phyloP scores from a whole-genome alignment of 2,797 vertebrate species.

The Poecilia gillii region DNA sequence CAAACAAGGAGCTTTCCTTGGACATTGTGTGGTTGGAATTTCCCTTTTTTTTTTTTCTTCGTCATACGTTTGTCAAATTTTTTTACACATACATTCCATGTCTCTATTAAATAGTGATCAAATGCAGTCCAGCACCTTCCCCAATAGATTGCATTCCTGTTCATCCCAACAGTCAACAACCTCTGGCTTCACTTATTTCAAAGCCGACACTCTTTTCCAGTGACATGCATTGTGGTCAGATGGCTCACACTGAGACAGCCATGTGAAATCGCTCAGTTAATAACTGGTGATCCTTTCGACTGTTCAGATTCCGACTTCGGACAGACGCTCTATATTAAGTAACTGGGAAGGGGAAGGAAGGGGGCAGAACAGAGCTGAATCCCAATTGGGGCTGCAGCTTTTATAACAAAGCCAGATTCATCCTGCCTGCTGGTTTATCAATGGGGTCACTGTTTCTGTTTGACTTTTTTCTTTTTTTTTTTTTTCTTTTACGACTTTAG shows the following conservation, averaged over 20 bases:
- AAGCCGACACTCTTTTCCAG: conserved; percentile 11
- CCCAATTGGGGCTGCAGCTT: conserved; percentile 20
- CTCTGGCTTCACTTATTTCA: conserved; percentile 7
- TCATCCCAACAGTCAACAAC: conserved; percentile 12
- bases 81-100: neutral
- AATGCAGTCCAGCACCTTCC: neutral
- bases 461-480: neutral
- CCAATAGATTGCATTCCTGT: conserved; percentile 1
- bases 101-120: neutral
- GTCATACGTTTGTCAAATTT: neutral
- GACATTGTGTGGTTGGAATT: neutral
- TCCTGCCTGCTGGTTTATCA: conserved; percentile 26
- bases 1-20: neutral
- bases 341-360: conserved; percentile 7
- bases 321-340: conserved; percentile 36
- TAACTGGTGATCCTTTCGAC: conserved; percentile 47
- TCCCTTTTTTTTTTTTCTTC: conserved; percentile 3
- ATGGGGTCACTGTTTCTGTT: conserved; percentile 17
- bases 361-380: conserved; percentile 17
- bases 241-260: conserved; percentile 41
- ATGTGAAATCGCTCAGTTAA: conserved; percentile 46
- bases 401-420: conserved; percentile 34
- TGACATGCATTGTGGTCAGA: conserved; percentile 24
- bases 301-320: conserved; percentile 46
- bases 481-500: conserved; percentile 57